Evolutionary conservation across 2,113 vertebrate species (phyloP).

Genomic region (Cephalopholis sonnerati): DNA sequence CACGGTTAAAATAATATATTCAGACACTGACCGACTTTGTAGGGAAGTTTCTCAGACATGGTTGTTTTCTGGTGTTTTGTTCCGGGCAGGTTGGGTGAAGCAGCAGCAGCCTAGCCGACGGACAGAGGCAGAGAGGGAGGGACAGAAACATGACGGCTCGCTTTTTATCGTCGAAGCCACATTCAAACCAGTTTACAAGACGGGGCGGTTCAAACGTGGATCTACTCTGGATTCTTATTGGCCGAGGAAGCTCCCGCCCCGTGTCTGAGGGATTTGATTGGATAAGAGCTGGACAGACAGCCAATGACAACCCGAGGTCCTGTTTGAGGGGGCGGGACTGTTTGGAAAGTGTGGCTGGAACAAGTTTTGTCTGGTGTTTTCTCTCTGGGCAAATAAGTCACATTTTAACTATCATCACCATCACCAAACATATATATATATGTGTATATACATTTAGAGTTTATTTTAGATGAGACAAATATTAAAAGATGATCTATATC

Average conservation of each 20-base stretch:
- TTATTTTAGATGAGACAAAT: too few relatives aligned
- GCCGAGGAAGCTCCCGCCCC: constrained; percentile 56
- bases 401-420: not conserved
- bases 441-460: too few relatives aligned
- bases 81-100: not conserved
- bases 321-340: not conserved
- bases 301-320: constrained; percentile 36
- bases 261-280: constrained; percentile 8
- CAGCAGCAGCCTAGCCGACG: constrained; percentile 35
- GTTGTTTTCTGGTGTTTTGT: constrained; percentile 38
- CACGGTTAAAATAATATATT: not conserved
- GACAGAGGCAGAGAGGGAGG: constrained; percentile 71
- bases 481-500: too few relatives aligned
- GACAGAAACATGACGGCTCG: constrained; percentile 38
- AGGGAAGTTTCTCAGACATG: constrained; percentile 94
- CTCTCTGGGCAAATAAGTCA: not conserved
- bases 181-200: constrained; percentile 42
- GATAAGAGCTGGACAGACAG: not conserved
- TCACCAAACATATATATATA: too few relatives aligned
- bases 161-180: constrained; percentile 61
- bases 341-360: not conserved
- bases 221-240: constrained; percentile 39
- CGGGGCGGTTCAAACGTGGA: not conserved
- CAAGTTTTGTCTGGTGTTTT: constrained; percentile 39
- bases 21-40: constrained; percentile 93